Conservation (phyloP, 1,140 invertebrate species). For the Sarcophaga peregrina region DNA sequence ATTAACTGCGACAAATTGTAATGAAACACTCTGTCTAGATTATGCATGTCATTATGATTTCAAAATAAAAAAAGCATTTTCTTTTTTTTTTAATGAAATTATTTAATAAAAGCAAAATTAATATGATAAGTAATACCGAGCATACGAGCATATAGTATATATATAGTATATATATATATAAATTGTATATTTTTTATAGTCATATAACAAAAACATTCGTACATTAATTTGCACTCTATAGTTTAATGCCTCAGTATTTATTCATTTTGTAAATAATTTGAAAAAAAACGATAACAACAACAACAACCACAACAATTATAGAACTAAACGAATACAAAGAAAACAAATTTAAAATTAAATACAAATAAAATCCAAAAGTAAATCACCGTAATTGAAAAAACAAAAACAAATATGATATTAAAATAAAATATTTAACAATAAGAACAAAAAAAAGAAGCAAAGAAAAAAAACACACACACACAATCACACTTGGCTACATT, state of each 20-base stretch:
- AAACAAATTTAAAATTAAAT: not conserved
- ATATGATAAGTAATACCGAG: not conserved
- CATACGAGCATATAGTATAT: not conserved
- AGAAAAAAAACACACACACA: not conserved
- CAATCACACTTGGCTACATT: conserved; percentile 22
- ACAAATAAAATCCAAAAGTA: not conserved
- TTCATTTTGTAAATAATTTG: conserved; percentile 33
- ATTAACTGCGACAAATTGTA: no score
- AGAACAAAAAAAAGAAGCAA: not conserved
- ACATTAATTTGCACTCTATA: conserved; percentile 21
- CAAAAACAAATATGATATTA: conserved; percentile 25
- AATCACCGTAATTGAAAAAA: not conserved
- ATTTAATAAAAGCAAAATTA: not conserved
- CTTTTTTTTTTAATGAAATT: not conserved
- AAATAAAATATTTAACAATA: not conserved
- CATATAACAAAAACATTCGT: not conserved
- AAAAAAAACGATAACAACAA: not conserved
- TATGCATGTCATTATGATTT: not conserved
- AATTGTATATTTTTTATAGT: conserved; percentile 33
- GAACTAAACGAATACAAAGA: not conserved
- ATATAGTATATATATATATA: conserved; percentile 17
- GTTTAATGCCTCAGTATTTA: conserved; percentile 27
- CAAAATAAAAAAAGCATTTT: not conserved
- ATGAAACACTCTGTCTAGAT: not conserved
- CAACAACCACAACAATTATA: not conserved